Base-by-base conservation (phyloP, 2,113 vertebrate genomes). In the Sinocyclocheilus grahami region DNA sequence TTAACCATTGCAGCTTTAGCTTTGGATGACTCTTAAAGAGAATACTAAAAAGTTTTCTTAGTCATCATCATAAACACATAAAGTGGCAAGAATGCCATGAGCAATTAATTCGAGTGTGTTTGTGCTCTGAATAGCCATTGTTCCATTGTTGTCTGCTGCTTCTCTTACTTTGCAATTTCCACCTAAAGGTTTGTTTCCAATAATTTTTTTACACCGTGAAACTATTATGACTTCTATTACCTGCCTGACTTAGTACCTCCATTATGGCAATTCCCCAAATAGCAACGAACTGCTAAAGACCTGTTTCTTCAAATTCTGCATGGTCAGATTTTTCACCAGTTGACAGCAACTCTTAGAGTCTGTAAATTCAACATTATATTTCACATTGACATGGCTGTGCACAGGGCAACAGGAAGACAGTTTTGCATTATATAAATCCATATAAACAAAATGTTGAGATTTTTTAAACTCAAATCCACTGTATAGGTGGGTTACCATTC, bases 241-340 rank as follows among this genome's bases (percentile, higher is more conserved):
- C 76, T 58, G 89, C 86, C 55, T 88, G 88, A 91, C 87, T 63
- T 88, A 85, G 88, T 85, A 88, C 84, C 84, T 92, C 80, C 88
- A 89, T 75, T 88, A 22, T 24, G 63, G 20, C 80, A 88, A 90
- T 88, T 89, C 90, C 86, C 89, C 58, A 85, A 91, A 90, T 37
- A 78, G 86, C 65, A 74, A 48, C 60, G 85, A 78, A 80, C 42
- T 84, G 58, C 58, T 39, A 69, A 74, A 78, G 22, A 85, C 65
- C 20, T 86, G 13, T 78, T 76, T 46, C 80, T 74, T 53, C 27
- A 60, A 71, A 87, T 84, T 69, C 33, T 82, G 77, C 72, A 27
- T 16, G 22, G 24, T 76, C 55, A 27, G 86, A 80, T 53, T 55
- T 84, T 75, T 78, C 20, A 77, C 42, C 18, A 76, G 12, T 77